Conservation (phyloP, 2,797 vertebrate genomes). For the Anomalospiza imberbis region DNA sequence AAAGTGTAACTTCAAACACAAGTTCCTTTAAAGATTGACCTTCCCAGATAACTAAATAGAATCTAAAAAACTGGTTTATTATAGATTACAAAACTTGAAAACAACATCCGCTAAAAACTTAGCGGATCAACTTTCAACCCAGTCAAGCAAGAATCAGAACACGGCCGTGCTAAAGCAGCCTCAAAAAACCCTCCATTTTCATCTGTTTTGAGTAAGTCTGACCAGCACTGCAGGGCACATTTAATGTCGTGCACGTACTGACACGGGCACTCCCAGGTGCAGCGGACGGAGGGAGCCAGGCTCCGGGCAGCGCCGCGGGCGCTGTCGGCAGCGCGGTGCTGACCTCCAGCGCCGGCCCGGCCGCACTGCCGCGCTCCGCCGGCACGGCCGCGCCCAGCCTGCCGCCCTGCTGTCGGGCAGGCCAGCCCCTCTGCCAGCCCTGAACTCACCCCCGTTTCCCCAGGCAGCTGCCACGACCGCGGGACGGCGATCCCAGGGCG, state of each 20-base stretch:
- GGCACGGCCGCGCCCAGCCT: too few species aligned
- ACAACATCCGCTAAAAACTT: background rate
- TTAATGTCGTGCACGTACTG: rapidly evolving
- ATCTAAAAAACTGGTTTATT: background rate
- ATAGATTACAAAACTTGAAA: background rate
- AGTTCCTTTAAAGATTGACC: background rate
- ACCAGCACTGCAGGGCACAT: background rate
- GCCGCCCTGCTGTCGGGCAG: too few species aligned
- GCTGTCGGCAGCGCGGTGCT: slow-evolving; percentile 30
- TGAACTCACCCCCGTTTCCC: rapidly evolving
- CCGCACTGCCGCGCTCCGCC: background rate
- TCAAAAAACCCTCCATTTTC: background rate
- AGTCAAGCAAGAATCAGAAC: background rate
- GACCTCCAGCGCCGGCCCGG: slow-evolving; percentile 40
- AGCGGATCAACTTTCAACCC: background rate
- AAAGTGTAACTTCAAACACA: background rate
- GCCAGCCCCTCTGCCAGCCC: too few species aligned
- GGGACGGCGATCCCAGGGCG: background rate
- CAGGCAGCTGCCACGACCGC: rapidly evolving
- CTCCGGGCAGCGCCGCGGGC: background rate
- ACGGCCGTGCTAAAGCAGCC: rapidly evolving
- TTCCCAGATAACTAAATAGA: background rate
- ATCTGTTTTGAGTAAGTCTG: rapidly evolving
- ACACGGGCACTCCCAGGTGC: background rate
- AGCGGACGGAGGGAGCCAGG: rapidly evolving